A percentile compares a stretch with the other conserved stretches of the same genome.
These are phyloP conservation scores for Saiga tatarica DNA, from an alignment of 2,113 vertebrate species.

Conservation along the genomic window DNA sequence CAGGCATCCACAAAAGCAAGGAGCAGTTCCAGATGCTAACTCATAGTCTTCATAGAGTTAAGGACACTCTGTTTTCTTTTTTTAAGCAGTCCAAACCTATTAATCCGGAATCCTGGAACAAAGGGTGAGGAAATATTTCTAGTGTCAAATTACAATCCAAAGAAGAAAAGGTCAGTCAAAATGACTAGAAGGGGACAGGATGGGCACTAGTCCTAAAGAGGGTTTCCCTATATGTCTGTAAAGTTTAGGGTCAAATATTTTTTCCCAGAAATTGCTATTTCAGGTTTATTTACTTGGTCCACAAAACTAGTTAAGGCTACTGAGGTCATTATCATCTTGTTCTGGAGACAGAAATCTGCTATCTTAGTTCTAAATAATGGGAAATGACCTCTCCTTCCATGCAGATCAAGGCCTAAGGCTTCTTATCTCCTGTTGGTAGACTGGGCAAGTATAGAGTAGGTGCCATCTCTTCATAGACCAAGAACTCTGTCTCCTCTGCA, in stretches of 20 bases:
- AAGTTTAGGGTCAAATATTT: background rate
- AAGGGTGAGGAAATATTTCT: background rate
- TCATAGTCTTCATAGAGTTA: background rate
- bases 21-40: background rate
- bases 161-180: background rate
- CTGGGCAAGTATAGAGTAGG: background rate
- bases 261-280: background rate
- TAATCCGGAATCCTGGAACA: background rate
- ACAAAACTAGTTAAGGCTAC: background rate
- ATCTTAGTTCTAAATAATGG: background rate
- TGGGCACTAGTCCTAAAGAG: background rate
- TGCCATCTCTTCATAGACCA: background rate
- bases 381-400: background rate
- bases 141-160: background rate
- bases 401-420: background rate
- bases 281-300: background rate
- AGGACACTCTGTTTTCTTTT: background rate
- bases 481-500: background rate
- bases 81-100: background rate
- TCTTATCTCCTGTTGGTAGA: background rate
- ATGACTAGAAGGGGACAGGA: background rate
- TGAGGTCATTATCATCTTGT: background rate
- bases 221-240: background rate
- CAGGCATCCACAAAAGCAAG: conserved; percentile 5
- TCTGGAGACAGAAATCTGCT: background rate